These are phyloP conservation scores for Coregonus ussuriensis DNA, from an alignment of 2,797 vertebrate genomes.

Conservation along the genomic window DNA sequence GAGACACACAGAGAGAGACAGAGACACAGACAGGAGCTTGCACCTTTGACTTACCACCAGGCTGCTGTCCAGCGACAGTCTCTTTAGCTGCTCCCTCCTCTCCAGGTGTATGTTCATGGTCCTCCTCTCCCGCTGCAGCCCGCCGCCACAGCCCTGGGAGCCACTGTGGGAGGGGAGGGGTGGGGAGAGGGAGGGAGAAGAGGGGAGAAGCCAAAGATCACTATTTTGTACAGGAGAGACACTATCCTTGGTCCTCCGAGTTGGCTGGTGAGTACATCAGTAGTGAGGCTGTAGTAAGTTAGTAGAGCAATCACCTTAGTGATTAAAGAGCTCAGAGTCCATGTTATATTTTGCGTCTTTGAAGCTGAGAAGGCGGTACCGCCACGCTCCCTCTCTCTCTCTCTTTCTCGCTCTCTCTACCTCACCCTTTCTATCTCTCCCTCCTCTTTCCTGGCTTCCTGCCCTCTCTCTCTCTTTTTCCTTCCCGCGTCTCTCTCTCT, in stretches of 20 bases:
- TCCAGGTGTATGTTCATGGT: slow-evolving; percentile 77
- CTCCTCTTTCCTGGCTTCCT: slow-evolving; percentile 3
- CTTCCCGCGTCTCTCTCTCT: background rate
- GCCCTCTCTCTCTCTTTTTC: background rate
- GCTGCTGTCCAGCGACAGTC: slow-evolving; percentile 80
- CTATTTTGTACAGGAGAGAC: background rate
- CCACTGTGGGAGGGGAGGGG: slow-evolving; percentile 53
- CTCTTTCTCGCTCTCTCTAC: background rate
- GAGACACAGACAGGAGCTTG: slow-evolving; percentile 46
- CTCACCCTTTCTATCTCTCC: background rate
- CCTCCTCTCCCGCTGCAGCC: slow-evolving; percentile 65
- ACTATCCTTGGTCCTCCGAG: slow-evolving; percentile 22
- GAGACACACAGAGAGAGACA: no score
- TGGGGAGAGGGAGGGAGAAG: slow-evolving; percentile 30
- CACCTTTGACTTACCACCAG: slow-evolving; percentile 78
- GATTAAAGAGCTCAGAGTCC: slow-evolving; percentile 53
- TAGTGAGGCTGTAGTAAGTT: background rate
- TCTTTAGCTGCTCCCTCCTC: slow-evolving; percentile 80
- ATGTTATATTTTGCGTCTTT: slow-evolving; percentile 3
- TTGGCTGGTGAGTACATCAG: slow-evolving; percentile 35
- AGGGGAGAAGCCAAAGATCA: slow-evolving; percentile 27
- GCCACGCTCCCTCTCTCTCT: background rate
- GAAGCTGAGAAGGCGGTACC: background rate
- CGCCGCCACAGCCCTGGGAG: slow-evolving; percentile 65
- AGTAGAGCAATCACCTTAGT: slow-evolving; percentile 38